Conservation (phyloP, 2,113 vertebrate species). For the Austrofundulus limnaeus region DNA sequence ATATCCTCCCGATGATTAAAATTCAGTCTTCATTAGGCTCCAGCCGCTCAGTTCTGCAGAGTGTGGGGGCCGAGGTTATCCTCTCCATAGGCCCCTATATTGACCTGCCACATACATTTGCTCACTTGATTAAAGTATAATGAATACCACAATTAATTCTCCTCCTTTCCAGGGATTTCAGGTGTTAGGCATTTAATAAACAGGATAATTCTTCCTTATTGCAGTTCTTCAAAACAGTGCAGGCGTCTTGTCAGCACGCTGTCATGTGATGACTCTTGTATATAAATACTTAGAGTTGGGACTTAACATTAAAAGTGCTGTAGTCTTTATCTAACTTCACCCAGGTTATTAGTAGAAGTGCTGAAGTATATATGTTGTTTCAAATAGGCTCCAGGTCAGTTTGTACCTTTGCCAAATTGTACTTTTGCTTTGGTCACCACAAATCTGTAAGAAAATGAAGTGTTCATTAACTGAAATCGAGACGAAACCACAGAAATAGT, state of each 20-base stretch:
- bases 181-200: conserved; percentile 58
- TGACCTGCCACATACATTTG: conserved; percentile 78
- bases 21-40: conserved; percentile 74
- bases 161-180: conserved; percentile 45
- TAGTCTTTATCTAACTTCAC: neutral
- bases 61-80: conserved; percentile 30
- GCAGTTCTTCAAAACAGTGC: conserved; percentile 27
- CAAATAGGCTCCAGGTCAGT: too few species aligned
- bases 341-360: neutral
- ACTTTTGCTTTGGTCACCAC: too few species aligned
- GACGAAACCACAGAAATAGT: too few species aligned
- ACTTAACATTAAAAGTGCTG: neutral
- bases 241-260: conserved; percentile 12
- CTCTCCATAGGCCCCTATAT: conserved; percentile 64
- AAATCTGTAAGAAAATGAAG: too few species aligned
- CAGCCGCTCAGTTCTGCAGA: conserved; percentile 56
- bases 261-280: conserved; percentile 4
- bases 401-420: too few species aligned
- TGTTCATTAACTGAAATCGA: too few species aligned
- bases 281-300: neutral
- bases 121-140: conserved; percentile 75
- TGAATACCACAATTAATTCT: conserved; percentile 73
- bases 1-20: conserved; percentile 74
- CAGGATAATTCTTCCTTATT: conserved; percentile 48
- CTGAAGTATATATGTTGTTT: neutral